A percentile compares a stretch with the other conserved stretches of the same genome.
phyloP scores from a whole-genome alignment of 2,888 invertebrate genomes.

The Danaus chrysippus region DNA sequence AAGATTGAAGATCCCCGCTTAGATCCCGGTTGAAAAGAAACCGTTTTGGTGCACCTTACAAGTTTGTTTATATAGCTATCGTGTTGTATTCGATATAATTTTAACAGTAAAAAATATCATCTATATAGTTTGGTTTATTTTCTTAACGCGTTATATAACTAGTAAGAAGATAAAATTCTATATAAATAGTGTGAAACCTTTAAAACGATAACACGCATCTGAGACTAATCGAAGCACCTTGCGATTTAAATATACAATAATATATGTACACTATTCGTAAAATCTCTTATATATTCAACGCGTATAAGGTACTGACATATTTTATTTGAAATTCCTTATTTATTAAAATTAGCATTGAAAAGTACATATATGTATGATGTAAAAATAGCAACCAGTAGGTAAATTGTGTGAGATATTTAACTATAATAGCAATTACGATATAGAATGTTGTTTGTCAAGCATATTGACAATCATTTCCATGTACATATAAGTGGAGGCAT shows the following conservation, averaged over 20 bases:
- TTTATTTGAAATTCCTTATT: not conserved
- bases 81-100: no score
- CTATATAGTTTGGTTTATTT: no score
- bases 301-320: no score
- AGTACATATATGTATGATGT: not conserved
- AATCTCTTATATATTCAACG: no score
- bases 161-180: no score
- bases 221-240: slow-evolving; percentile 2
- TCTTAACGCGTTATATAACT: no score
- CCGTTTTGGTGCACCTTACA: no score
- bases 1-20: slow-evolving; percentile 18
- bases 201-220: not conserved
- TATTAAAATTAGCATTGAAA: no score
- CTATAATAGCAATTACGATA: slow-evolving; percentile 8
- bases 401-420: not conserved
- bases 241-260: no score
- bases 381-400: not conserved
- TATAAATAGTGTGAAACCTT: not conserved
- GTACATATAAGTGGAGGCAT: slow-evolving; percentile 19
- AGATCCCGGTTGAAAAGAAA: not conserved
- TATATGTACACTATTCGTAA: no score
- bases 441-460: slow-evolving; percentile 16
- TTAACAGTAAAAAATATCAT: no score
- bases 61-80: no score
- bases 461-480: slow-evolving; percentile 18